phyloP scores from a whole-genome alignment of 2,113 vertebrate species.

The Centropus bengalensis region DNA sequence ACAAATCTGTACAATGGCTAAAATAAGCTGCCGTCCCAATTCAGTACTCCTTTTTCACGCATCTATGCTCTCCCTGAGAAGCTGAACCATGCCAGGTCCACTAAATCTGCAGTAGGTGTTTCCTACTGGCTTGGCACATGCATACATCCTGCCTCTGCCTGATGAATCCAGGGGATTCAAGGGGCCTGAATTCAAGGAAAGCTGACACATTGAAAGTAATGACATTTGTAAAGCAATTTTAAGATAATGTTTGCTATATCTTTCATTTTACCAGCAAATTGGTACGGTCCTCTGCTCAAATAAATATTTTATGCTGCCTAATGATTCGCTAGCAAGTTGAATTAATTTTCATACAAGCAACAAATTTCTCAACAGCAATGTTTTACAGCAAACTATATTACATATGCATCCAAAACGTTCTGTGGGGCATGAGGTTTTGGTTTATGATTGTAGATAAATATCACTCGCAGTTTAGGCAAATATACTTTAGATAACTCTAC shows the following conservation, averaged over 20 bases:
- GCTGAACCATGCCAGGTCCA: background rate
- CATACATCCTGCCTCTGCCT: background rate
- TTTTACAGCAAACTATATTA: background rate
- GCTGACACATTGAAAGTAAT: background rate
- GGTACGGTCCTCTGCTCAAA: background rate
- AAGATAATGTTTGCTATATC: background rate
- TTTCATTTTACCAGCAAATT: background rate
- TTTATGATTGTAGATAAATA: background rate
- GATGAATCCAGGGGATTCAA: background rate
- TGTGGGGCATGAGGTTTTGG: background rate
- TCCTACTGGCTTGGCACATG: fast-evolving
- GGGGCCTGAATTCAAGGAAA: background rate
- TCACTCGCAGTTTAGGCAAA: background rate
- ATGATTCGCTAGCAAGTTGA: background rate
- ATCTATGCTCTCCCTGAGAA: background rate
- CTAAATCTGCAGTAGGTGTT: fast-evolving
- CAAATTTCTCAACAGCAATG: background rate
- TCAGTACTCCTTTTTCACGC: fast-evolving
- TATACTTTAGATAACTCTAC: background rate
- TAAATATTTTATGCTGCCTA: background rate
- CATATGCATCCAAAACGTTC: background rate
- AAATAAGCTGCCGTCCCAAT: background rate
- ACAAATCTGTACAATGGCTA: background rate
- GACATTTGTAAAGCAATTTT: background rate
- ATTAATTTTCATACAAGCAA: background rate